phyloP scores from a whole-genome alignment of 2,113 vertebrate genomes.

The Heteronetta atricapilla region DNA sequence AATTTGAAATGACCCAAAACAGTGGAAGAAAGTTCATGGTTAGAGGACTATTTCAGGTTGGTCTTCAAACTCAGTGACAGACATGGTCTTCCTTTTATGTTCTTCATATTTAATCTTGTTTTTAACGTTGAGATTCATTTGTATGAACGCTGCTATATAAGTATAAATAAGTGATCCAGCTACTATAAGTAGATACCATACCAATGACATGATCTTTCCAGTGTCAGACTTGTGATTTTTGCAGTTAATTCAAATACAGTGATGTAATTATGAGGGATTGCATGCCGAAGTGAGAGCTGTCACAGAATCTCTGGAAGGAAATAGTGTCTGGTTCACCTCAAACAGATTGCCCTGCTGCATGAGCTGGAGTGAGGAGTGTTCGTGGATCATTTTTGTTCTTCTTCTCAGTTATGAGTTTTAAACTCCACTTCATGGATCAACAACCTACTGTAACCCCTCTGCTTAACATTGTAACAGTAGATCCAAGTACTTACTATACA shows the following conservation, averaged over 20 bases:
- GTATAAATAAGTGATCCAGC: neutral
- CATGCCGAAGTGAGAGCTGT: neutral
- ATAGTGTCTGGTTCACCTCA: neutral
- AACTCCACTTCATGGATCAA: rapidly evolving
- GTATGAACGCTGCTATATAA: neutral
- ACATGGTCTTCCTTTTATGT: neutral
- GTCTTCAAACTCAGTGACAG: neutral
- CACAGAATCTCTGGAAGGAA: neutral
- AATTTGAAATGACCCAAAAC: neutral
- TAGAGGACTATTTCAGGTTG: neutral
- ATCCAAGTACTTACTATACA: neutral
- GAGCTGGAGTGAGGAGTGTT: neutral
- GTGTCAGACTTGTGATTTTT: neutral
- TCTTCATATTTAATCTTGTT: neutral
- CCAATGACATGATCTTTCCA: neutral
- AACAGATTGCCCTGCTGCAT: neutral
- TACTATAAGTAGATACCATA: neutral
- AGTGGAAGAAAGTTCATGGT: neutral
- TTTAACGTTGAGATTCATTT: neutral
- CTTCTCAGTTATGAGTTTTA: neutral
- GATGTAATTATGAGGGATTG: neutral
- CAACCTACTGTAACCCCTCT: neutral
- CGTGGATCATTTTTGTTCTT: neutral
- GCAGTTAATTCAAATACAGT: neutral
- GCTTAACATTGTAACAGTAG: neutral